Evolutionary conservation across 2,888 invertebrate genomes (phyloP).

Genomic region (Apamea anceps): DNA sequence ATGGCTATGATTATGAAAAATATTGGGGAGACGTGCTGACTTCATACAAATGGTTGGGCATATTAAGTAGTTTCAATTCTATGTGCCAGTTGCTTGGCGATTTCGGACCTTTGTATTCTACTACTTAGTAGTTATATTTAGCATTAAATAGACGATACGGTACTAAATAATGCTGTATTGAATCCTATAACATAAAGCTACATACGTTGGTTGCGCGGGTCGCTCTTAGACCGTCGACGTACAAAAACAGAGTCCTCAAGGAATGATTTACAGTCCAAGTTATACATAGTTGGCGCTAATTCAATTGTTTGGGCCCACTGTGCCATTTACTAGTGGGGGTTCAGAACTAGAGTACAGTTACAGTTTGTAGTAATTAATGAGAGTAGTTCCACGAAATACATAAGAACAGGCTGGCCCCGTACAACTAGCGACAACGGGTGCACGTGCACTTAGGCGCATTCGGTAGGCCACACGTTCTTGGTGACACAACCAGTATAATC

Average conservation of each 20-base stretch:
- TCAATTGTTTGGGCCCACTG: conserved; percentile 40
- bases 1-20: conserved; percentile 24
- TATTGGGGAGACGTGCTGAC: conserved; percentile 31
- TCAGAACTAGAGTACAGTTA: conserved; percentile 11
- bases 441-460: too few species aligned
- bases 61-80: not conserved
- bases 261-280: conserved; percentile 53
- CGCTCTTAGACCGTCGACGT: not conserved
- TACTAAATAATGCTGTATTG: not conserved
- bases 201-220: not conserved
- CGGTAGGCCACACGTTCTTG: not conserved
- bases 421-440: too few species aligned
- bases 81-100: not conserved
- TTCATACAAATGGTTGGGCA: not conserved
- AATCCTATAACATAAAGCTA: not conserved
- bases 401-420: not conserved
- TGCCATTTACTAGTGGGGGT: conserved; percentile 14
- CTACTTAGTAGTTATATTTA: not conserved
- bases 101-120: not conserved
- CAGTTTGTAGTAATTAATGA: conserved; percentile 38
- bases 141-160: too few species aligned
- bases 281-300: conserved; percentile 48
- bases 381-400: not conserved
- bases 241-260: conserved; percentile 45
- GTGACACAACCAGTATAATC: not conserved